These are phyloP conservation scores for Sardinella longiceps DNA, from an alignment of 2,797 vertebrate genomes.

Conservation along the genomic window DNA sequence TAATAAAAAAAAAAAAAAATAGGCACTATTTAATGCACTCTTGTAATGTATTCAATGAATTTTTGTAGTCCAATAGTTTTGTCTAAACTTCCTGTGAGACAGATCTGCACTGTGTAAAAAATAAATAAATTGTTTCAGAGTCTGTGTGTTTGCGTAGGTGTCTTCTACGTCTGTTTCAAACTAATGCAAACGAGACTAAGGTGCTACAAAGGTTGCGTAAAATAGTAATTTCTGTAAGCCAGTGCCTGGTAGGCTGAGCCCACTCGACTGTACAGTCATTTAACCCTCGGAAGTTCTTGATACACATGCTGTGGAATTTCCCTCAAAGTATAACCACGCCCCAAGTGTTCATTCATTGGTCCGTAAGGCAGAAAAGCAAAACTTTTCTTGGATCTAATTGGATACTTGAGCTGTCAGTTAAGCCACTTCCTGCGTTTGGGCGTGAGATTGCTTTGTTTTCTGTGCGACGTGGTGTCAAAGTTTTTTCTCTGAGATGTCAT, in stretches of 20 bases:
- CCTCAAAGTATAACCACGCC: slow-evolving; percentile 53
- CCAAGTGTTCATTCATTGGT: slow-evolving; percentile 52
- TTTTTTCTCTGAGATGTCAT: slow-evolving; percentile 35
- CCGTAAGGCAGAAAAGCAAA: not conserved
- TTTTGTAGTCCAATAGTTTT: not conserved
- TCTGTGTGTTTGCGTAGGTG: not conserved
- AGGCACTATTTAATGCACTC: not conserved
- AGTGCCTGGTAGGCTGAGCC: not conserved
- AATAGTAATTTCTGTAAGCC: not conserved
- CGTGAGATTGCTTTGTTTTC: slow-evolving; percentile 61
- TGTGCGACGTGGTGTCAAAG: slow-evolving; percentile 36
- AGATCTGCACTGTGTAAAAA: not conserved
- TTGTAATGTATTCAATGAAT: not conserved
- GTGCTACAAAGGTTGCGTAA: not conserved
- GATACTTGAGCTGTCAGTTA: not conserved
- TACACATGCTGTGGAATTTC: slow-evolving; percentile 65
- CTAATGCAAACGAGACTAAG: not conserved
- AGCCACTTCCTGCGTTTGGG: slow-evolving; percentile 29
- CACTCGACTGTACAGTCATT: slow-evolving; percentile 3
- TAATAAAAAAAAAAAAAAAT: not conserved
- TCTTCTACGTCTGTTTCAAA: not conserved
- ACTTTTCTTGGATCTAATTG: not conserved
- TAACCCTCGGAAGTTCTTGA: slow-evolving; percentile 6
- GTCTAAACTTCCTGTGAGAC: no score
- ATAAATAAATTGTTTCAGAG: not conserved